Evolutionary conservation across 2,888 invertebrate genomes (phyloP).

Genomic region (Drosophila bunnanda): DNA sequence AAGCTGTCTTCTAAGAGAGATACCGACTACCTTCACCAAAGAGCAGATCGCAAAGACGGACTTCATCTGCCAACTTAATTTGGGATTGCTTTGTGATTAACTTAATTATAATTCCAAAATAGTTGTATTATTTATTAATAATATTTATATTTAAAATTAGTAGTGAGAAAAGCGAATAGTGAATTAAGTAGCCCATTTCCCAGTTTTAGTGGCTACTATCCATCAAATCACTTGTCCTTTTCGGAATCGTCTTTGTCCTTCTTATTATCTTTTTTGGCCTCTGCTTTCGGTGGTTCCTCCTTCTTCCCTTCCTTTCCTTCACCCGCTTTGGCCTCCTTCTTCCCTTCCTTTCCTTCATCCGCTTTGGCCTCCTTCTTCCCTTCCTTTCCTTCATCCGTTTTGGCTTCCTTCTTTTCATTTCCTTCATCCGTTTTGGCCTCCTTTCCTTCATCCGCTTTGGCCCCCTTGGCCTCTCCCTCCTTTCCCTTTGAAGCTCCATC

Average conservation of each 20-base stretch:
- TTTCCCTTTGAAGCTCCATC: slow-evolving; percentile 20
- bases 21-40: no score
- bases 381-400: slow-evolving; percentile 2
- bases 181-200: not conserved
- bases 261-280: slow-evolving; percentile 85
- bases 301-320: not conserved
- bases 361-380: slow-evolving; percentile 5
- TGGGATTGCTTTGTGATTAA: not conserved
- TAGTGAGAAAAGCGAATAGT: not conserved
- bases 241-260: slow-evolving; percentile 93
- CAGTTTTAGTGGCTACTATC: not conserved
- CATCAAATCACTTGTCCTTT: not conserved
- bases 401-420: not conserved
- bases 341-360: not conserved
- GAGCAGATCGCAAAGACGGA: no score
- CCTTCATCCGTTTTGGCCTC: not conserved
- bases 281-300: not conserved
- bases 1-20: no score
- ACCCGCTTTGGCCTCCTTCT: not conserved
- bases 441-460: slow-evolving; percentile 2
- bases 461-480: slow-evolving; percentile 6
- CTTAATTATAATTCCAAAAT: not conserved
- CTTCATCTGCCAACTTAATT: no score
- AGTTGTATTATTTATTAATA: not conserved
- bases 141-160: not conserved